Evolutionary conservation across 2,888 invertebrate genomes (phyloP).

Genomic region (Stenoptilia bipunctidactyla): DNA sequence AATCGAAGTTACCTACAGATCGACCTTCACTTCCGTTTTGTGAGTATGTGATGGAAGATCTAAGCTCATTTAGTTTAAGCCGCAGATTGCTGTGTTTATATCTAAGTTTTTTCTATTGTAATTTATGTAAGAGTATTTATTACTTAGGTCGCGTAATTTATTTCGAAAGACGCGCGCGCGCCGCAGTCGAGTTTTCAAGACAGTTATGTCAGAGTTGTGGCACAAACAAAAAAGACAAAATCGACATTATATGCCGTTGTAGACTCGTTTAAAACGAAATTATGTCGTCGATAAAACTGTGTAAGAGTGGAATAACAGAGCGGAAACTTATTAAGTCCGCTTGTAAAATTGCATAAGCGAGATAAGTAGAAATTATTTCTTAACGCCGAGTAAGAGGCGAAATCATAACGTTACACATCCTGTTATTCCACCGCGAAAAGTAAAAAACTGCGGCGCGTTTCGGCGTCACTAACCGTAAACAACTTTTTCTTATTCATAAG

Average conservation of each 20-base stretch:
- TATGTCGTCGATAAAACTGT: conserved; percentile 14
- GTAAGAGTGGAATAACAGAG: conserved; percentile 23
- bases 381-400: conserved; percentile 7
- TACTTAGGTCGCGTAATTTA: conserved; percentile 47
- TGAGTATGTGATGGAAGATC: conserved; percentile 38
- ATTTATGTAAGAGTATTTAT: conserved; percentile 47
- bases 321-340: conserved; percentile 15
- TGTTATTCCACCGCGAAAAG: neutral
- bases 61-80: conserved; percentile 42
- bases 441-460: conserved; percentile 22
- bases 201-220: conserved; percentile 62
- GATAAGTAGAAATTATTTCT: neutral
- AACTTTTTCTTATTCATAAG: conserved; percentile 26
- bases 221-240: conserved; percentile 59
- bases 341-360: conserved; percentile 18
- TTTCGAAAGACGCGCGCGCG: conserved; percentile 39
- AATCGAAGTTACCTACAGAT: conserved; percentile 7
- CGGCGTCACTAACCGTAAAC: conserved; percentile 31
- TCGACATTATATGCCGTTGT: conserved; percentile 54
- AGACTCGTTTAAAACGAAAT: conserved; percentile 33
- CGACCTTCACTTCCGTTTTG: neutral
- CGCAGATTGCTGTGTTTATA: conserved; percentile 41
- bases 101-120: conserved; percentile 25
- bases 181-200: conserved; percentile 49
- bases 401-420: neutral